Conservation (phyloP, 2,113 vertebrate species). For the Podarcis raffonei region DNA sequence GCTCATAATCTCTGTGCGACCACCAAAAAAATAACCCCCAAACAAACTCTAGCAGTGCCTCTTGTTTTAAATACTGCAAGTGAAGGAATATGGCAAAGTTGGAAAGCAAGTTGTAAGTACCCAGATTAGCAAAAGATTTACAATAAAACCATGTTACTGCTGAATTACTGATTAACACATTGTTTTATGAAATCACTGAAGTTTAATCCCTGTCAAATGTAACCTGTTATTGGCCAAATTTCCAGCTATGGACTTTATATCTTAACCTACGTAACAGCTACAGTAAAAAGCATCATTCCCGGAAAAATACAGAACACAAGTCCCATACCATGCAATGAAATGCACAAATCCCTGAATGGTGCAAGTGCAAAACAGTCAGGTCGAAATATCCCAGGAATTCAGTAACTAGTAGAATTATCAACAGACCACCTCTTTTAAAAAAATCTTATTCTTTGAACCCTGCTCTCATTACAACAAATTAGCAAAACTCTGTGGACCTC, state of each 20-base stretch:
- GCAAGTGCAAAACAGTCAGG: not conserved
- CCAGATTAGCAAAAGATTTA: slow-evolving; percentile 42
- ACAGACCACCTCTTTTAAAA: not conserved
- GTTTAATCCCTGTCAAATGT: slow-evolving; percentile 48
- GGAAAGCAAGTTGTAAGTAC: slow-evolving; percentile 9
- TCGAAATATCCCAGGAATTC: not conserved
- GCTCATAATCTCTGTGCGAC: not conserved
- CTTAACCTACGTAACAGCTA: not conserved
- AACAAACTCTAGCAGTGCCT: not conserved
- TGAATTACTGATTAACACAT: slow-evolving; percentile 57
- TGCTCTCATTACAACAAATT: not conserved
- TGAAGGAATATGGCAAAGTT: not conserved
- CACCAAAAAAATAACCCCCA: too few species aligned
- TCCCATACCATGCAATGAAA: not conserved
- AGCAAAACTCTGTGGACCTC: not conserved
- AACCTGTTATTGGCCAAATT: slow-evolving; percentile 30
- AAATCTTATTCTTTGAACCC: not conserved
- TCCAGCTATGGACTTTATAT: slow-evolving; percentile 36
- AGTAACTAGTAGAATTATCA: not conserved
- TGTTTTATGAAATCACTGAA: slow-evolving; percentile 51
- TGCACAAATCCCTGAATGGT: not conserved
- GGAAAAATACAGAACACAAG: not conserved
- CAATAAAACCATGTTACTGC: slow-evolving; percentile 41
- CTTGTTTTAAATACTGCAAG: not conserved
- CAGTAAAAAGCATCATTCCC: not conserved